phyloP scores from a whole-genome alignment of 2,797 vertebrate species.

The Mastacembelus armatus region DNA sequence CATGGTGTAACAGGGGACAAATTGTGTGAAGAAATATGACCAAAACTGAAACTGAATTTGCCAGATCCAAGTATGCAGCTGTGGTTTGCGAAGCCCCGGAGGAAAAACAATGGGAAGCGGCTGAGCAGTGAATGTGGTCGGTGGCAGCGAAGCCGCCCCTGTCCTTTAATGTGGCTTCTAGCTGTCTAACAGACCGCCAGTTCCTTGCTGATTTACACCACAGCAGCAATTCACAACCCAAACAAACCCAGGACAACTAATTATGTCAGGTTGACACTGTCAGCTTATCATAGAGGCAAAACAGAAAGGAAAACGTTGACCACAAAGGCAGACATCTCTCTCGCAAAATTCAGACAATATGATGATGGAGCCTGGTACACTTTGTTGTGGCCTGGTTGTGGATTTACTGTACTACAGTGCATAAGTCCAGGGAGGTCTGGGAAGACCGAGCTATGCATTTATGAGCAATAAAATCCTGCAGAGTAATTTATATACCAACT shows the following conservation, averaged over 20 bases:
- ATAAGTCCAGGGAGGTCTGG: constrained; percentile 48
- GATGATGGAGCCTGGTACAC: constrained; percentile 23
- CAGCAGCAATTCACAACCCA: constrained; percentile 66
- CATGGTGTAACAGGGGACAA: constrained; percentile 39
- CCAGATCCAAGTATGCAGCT: constrained; percentile 38
- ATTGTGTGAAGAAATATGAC: constrained; percentile 53
- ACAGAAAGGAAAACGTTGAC: constrained; percentile 57
- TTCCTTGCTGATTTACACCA: constrained; percentile 73
- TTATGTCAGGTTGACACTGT: constrained; percentile 70
- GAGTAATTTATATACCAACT: neutral
- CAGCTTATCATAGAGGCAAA: constrained; percentile 62
- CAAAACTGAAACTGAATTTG: constrained; percentile 23
- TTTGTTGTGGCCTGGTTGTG: constrained; percentile 44
- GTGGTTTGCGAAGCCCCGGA: constrained; percentile 59
- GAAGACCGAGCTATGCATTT: constrained; percentile 19
- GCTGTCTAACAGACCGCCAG: constrained; percentile 68
- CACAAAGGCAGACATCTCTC: constrained; percentile 45
- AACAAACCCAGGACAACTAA: constrained; percentile 73
- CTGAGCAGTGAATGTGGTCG: constrained; percentile 60
- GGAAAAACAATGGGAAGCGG: constrained; percentile 71
- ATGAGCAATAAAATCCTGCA: neutral
- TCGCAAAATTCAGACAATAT: constrained; percentile 47
- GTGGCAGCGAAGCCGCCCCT: constrained; percentile 39
- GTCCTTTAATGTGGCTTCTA: constrained; percentile 74
- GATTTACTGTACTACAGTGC: constrained; percentile 31